These are phyloP conservation scores for Cassiopea andromeda DNA, from an alignment of 30 jellyfish, hydroid and myxozoan genomes.

Conservation along the genomic window DNA sequence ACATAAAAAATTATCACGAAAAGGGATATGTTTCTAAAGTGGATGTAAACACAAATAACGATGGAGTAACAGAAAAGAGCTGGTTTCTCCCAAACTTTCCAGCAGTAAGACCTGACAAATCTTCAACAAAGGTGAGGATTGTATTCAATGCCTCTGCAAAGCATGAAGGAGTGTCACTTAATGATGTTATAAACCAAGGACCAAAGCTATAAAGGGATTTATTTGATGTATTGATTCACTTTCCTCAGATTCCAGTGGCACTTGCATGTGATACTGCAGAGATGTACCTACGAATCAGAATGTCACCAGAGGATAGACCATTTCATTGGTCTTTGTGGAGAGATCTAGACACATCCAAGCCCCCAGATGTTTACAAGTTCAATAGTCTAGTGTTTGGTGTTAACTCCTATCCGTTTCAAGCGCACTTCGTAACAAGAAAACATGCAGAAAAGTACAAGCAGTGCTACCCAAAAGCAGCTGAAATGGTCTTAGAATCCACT, in stretches of 20 bases:
- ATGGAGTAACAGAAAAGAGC: background rate
- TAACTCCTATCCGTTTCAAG: background rate
- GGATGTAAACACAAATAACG: background rate
- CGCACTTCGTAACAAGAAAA: background rate
- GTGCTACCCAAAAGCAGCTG: background rate
- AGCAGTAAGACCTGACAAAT: slow-evolving; percentile 22
- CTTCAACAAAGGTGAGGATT: slow-evolving; percentile 19
- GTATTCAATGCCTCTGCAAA: slow-evolving; percentile 46
- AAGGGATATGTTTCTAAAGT: slow-evolving; percentile 3
- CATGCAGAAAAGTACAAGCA: background rate
- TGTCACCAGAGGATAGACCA: slow-evolving; percentile 1
- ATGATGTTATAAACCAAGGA: slow-evolving; percentile 5
- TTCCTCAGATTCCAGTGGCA: slow-evolving; percentile 18
- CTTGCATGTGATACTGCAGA: slow-evolving; percentile 22
- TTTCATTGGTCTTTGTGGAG: slow-evolving; percentile 40
- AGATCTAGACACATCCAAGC: slow-evolving; percentile 3
- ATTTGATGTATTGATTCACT: slow-evolving; percentile 17
- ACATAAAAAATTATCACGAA: background rate
- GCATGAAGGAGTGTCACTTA: background rate
- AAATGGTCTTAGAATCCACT: background rate
- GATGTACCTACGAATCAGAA: slow-evolving; percentile 15
- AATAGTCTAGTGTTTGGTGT: background rate
- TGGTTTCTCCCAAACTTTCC: slow-evolving; percentile 15
- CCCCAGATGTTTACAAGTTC: background rate
- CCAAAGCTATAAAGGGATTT: slow-evolving; percentile 33